These are phyloP conservation scores for Lepetodrilus schrolli DNA, from an alignment of 2,888 invertebrate species.

Conservation along the genomic window DNA sequence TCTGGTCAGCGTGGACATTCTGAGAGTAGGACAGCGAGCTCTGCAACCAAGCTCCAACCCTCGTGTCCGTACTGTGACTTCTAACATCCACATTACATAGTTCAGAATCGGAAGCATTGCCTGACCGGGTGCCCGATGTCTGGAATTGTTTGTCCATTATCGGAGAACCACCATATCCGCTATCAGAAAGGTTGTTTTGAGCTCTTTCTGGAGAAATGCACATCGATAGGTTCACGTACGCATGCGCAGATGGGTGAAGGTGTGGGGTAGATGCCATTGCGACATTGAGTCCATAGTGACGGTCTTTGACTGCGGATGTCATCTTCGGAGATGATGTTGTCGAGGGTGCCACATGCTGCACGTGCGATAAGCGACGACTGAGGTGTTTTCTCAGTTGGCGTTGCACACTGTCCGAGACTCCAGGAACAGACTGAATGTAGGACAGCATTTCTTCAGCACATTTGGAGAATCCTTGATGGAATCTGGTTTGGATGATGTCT, in stretches of 20 bases:
- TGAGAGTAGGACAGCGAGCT: constrained; percentile 9
- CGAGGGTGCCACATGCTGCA: neutral
- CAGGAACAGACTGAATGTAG: constrained; percentile 6
- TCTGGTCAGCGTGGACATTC: neutral
- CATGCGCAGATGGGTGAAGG: neutral
- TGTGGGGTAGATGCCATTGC: neutral
- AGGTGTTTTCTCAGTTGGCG: constrained; percentile 20
- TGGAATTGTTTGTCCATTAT: neutral
- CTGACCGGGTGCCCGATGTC: neutral
- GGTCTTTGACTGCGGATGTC: neutral
- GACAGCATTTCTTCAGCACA: constrained; percentile 27
- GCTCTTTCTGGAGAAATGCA: neutral
- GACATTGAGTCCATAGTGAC: neutral
- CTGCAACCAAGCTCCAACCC: neutral
- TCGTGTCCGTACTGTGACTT: neutral
- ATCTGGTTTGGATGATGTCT: constrained; percentile 1
- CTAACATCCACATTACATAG: neutral
- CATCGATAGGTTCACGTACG: neutral
- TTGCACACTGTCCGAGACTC: constrained; percentile 18
- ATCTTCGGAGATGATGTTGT: neutral
- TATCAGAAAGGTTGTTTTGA: neutral
- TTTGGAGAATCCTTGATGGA: constrained; percentile 25
- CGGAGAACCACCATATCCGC: neutral
- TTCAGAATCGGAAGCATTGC: neutral
- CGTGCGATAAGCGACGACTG: neutral